These are phyloP conservation scores for Polyodon spathula DNA, from an alignment of 2,113 vertebrate species.

Conservation along the genomic window DNA sequence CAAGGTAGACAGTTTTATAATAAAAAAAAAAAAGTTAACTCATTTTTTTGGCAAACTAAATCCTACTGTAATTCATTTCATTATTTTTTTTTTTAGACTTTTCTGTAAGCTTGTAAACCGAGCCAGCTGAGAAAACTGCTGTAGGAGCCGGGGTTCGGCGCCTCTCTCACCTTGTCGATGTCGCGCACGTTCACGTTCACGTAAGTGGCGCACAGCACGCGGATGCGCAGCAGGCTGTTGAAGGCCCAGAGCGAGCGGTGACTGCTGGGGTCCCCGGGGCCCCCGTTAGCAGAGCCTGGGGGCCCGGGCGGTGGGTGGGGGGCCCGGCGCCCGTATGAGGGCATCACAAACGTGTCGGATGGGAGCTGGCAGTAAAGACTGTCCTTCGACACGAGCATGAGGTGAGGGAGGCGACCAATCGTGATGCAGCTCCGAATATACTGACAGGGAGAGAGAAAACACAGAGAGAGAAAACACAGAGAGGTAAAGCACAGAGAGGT, in stretches of 20 bases:
- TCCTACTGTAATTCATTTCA: too few species aligned
- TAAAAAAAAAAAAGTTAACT: too few species aligned
- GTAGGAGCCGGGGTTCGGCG: too few species aligned
- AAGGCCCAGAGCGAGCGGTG: slow-evolving; percentile 60
- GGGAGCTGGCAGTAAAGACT: slow-evolving; percentile 64
- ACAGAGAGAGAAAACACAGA: too few species aligned
- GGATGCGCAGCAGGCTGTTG: slow-evolving; percentile 53
- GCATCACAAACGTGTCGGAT: slow-evolving; percentile 53
- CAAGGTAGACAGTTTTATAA: slow-evolving; percentile 17
- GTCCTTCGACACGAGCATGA: slow-evolving; percentile 68
- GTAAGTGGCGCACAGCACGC: slow-evolving; percentile 64
- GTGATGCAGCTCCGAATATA: slow-evolving; percentile 62
- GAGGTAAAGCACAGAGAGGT: too few species aligned
- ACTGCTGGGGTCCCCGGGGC: slow-evolving; percentile 33
- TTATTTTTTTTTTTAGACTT: too few species aligned
- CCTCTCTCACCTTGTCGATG: slow-evolving; percentile 56
- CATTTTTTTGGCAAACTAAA: neutral
- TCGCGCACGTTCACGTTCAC: slow-evolving; percentile 70
- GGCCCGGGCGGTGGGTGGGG: too few species aligned
- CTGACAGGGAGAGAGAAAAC: too few species aligned
- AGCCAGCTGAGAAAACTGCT: too few species aligned
- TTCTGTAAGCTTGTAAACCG: too few species aligned
- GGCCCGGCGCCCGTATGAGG: slow-evolving; percentile 62
- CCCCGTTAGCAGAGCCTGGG: slow-evolving; percentile 55
- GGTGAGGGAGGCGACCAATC: slow-evolving; percentile 58